Evolutionary conservation across 1,140 invertebrate species (phyloP), one percentile per base, ranked within the genome.

Genomic region (Drosophila bocki): DNA sequence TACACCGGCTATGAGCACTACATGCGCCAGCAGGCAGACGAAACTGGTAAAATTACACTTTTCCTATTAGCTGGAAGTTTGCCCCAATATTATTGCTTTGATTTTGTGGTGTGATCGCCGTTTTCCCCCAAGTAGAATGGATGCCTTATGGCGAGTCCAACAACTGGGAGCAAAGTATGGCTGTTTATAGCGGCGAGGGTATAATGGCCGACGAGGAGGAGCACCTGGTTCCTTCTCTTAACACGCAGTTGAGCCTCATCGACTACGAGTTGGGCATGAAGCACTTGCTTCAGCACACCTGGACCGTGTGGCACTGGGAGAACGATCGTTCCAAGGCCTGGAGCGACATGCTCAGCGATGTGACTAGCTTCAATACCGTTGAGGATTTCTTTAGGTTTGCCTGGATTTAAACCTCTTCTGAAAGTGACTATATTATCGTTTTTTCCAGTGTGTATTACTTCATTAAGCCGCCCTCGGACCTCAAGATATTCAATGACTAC

Each of bases 221-320:
- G 7, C 63, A 76, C 8, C 8, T 80, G 17, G 57, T 68, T 35
- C 69, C 80, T 26, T 81, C 84, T 11, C 48, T 80, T 3, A 88
- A 87, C 47, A 51, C 69, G 1, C 50, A 81, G 13, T n/a, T 88
- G 3, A 78, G 41, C 19, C 59, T 79, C 2, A 78, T 91, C 8
- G 81, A 90, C 19, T 90, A 82, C 9, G 90, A 92, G 77, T 93
- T 95, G 78, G 91, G 96, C 37, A 96, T 97, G 19, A 99, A 99
- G 93, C 98, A 99, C 94, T 98, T 98, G 3, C 93, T 99, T 42
- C 97, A 99, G 93, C 97, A 98, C 93, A 96, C 95, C 29, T 99
- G 99, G 99, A 98, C 98, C 1, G 94, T 99, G 50, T 99, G 99
- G 99, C 99, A 98, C 93, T 99, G 96, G 93, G 98, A 99, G 93